Evolutionary conservation across 1,140 invertebrate genomes (phyloP).

Genomic region (Papilio machaon): DNA sequence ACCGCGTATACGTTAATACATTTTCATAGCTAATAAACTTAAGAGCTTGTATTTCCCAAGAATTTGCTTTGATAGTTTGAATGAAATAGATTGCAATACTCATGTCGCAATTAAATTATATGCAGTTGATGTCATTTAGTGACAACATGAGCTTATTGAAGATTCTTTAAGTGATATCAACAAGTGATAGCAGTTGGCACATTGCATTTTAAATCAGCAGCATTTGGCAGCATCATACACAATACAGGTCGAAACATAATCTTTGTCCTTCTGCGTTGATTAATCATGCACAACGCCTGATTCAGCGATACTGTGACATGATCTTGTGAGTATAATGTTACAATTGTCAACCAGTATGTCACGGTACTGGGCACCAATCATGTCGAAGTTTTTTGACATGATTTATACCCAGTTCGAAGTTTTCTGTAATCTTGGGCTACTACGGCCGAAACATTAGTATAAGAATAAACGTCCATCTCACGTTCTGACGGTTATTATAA

Average conservation of each 20-base stretch:
- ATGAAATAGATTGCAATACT: not conserved
- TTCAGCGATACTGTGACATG: not conserved
- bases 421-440: too few relatives aligned
- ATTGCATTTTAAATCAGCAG: not conserved
- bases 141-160: not conserved
- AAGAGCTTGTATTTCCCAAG: constrained; percentile 15
- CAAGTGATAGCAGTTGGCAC: not conserved
- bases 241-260: constrained; percentile 24
- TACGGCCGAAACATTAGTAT: too few relatives aligned
- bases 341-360: not conserved
- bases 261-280: constrained; percentile 24
- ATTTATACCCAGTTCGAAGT: not conserved
- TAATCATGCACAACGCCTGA: constrained; percentile 22
- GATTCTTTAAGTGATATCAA: not conserved
- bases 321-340: constrained; percentile 3
- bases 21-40: not conserved
- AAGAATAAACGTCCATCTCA: too few relatives aligned
- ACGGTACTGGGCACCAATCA: not conserved
- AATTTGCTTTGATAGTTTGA: not conserved
- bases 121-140: constrained; percentile 1
- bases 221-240: constrained; percentile 3
- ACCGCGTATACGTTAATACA: not conserved
- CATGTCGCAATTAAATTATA: constrained; percentile 9
- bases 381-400: not conserved
- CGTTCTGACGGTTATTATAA: not conserved